Evolutionary conservation across 2,888 invertebrate species (phyloP), one percentile per base, ranked within the genome.

Genomic region (Scrobipalpa atriplicella): DNA sequence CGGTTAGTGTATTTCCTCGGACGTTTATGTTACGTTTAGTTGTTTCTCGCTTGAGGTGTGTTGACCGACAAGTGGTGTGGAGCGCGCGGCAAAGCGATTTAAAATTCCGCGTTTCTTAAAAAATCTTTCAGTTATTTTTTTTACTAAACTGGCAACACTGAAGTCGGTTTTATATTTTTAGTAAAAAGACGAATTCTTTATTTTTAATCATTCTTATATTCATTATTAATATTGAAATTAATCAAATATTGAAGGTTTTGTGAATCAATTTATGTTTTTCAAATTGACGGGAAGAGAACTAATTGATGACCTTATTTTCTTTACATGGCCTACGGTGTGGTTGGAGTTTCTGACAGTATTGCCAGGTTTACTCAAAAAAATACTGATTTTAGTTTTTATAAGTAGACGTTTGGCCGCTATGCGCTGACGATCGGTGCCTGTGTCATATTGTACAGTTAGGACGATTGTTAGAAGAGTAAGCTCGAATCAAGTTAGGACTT

Each of bases 371-470:
- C 11, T 29, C 1, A 10, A 11, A 8, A 16, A 11, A 16, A 13
- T 10, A n/a, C 19, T 52, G 19, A 9, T 52, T 9, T 3, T 52
- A 52, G 19, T 19, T 19, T 52, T 21, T 56, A 21, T 0, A 21
- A 13, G 6, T 10, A 56, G 29, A 56, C 11, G 54, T 16, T 36
- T 43, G 36, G 18, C 43, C 60, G 43, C 13, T 10, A 60, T 67
- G 68, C 70, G 71, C 68, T 70, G 67, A 69, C 66, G 71, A 64
- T 67, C 76, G 77, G 79, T 75, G 78, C 78, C 78, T 75, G 83
- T 79, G 82, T 79, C 80, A 76, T 80, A 79, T 78, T 83, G 84
- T 86, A 84, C 82, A 84, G 82, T 81, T 78, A 76, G 73, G 61
- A 67, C 65, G 67, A 71, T 65, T 69, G 63, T 63, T 76, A 74